Percentiles rank a stretch among this genome's conserved stretches.
phyloP scores from a whole-genome alignment of 1,140 invertebrate genomes.

The Drosophila bipectinata region DNA sequence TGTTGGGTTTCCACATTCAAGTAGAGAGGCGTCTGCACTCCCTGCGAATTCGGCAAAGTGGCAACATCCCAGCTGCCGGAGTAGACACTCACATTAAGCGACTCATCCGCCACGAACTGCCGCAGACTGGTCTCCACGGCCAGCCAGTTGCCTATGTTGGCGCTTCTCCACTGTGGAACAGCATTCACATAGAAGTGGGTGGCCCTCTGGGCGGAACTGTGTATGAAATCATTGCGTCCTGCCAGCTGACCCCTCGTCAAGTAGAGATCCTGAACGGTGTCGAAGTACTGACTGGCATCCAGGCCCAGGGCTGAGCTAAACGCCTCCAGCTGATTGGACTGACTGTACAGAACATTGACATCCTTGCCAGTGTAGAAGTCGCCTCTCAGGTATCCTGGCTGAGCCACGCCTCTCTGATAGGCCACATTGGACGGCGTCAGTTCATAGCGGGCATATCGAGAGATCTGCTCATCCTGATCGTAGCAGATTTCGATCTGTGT shows the following conservation, averaged over 20 bases:
- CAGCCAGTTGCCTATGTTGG: conserved; percentile 87
- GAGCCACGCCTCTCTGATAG: conserved; percentile 63
- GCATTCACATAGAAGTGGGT: conserved; percentile 88
- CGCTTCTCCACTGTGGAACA: conserved; percentile 87
- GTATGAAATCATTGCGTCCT: conserved; percentile 87
- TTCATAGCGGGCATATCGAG: conserved; percentile 60
- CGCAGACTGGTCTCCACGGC: conserved; percentile 83
- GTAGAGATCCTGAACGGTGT: conserved; percentile 75
- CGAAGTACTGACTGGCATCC: conserved; percentile 63
- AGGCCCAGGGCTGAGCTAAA: conserved; percentile 35
- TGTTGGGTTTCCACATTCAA: conserved; percentile 79
- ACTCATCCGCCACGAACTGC: conserved; percentile 71
- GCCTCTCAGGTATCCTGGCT: conserved; percentile 64
- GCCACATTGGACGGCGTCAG: conserved; percentile 59
- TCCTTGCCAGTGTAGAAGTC: conserved; percentile 62
- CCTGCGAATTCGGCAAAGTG: conserved; percentile 84
- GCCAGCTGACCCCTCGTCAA: conserved; percentile 87
- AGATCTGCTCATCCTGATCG: conserved; percentile 51
- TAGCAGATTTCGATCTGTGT: conserved; percentile 65
- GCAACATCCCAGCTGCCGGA: conserved; percentile 85
- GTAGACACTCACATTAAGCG: conserved; percentile 85
- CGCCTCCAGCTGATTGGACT: conserved; percentile 46
- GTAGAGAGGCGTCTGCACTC: conserved; percentile 83
- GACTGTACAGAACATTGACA: conserved; percentile 62
- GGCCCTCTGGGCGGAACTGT: conserved; percentile 86